phyloP scores from a whole-genome alignment of 2,797 vertebrate species.

The Staurois parvus region DNA sequence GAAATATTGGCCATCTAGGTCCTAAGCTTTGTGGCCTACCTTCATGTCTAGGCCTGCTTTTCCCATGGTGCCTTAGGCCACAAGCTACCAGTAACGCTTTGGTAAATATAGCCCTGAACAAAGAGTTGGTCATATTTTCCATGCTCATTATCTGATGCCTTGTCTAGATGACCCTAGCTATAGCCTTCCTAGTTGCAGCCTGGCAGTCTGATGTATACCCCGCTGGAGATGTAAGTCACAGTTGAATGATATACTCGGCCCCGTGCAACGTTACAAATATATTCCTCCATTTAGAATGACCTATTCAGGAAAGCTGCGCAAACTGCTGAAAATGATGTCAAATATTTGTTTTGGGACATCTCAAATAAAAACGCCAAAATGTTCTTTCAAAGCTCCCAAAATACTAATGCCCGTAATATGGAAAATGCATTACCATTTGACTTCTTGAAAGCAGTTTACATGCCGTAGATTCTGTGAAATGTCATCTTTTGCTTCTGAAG shows the following conservation, averaged over 20 bases:
- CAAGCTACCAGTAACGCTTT: not conserved
- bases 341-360: slow-evolving; percentile 48
- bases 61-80: too few species aligned
- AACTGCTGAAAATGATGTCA: slow-evolving; percentile 43
- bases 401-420: slow-evolving; percentile 47
- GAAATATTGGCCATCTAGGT: too few species aligned
- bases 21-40: too few species aligned
- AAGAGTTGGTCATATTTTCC: not conserved
- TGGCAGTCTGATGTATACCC: slow-evolving; percentile 10
- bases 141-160: not conserved
- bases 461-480: slow-evolving; percentile 42
- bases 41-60: too few species aligned
- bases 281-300: slow-evolving; percentile 31
- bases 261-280: slow-evolving; percentile 32
- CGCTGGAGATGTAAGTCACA: slow-evolving; percentile 4
- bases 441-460: slow-evolving; percentile 30
- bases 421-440: slow-evolving; percentile 45
- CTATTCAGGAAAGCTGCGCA: slow-evolving; percentile 1
- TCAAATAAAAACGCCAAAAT: slow-evolving; percentile 42
- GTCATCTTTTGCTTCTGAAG: slow-evolving; percentile 49
- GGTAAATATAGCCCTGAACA: not conserved
- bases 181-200: not conserved
- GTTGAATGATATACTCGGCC: slow-evolving; percentile 17
- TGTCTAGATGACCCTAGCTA: not conserved
- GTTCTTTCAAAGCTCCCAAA: slow-evolving; percentile 46